A percentile compares a stretch with the other conserved stretches of the same genome.
Evolutionary conservation across 2,797 vertebrate species (phyloP).

Genomic region (Monodelphis domestica): DNA sequence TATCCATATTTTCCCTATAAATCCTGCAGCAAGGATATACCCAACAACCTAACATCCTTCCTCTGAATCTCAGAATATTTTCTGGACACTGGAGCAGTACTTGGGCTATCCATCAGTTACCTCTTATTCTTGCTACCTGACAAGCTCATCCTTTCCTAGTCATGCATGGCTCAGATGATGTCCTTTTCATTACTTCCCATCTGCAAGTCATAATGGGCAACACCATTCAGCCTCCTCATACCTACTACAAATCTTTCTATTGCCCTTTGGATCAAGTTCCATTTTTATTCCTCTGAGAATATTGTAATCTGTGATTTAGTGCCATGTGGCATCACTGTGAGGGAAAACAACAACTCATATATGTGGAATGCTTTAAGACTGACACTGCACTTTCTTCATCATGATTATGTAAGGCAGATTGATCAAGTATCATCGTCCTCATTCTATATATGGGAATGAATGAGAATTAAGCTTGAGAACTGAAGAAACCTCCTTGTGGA

Average conservation of each 20-base stretch:
- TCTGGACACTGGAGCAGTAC: neutral
- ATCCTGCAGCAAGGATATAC: neutral
- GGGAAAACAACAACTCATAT: neutral
- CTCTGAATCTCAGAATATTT: neutral
- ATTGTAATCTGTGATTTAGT: neutral
- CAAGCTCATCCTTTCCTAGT: neutral
- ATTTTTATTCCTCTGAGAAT: neutral
- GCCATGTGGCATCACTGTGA: neutral
- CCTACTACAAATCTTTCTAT: neutral
- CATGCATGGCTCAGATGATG: neutral
- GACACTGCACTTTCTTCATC: neutral
- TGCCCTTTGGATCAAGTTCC: neutral
- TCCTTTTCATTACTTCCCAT: neutral
- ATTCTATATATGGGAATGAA: neutral
- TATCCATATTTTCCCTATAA: neutral
- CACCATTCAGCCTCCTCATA: neutral
- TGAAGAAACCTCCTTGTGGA: neutral
- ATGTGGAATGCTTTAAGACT: neutral
- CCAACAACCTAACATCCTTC: neutral
- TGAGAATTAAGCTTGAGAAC: neutral
- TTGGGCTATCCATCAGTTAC: neutral
- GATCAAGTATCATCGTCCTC: neutral
- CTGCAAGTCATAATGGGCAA: neutral
- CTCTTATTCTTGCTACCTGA: neutral
- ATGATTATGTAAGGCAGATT: neutral